Evolutionary conservation across 2,888 invertebrate species (phyloP).

Genomic region (Epinotia ramella): DNA sequence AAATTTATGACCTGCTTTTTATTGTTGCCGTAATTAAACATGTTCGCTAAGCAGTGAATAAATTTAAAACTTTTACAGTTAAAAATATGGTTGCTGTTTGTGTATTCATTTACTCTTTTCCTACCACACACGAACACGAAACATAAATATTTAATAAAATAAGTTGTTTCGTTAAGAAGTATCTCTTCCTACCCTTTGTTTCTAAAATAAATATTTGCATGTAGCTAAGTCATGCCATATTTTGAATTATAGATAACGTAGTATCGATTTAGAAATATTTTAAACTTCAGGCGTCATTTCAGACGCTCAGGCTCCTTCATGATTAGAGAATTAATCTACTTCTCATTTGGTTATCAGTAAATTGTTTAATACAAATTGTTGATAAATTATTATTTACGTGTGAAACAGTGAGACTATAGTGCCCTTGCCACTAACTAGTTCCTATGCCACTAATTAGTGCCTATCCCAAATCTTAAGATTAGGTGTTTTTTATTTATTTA

Average conservation of each 20-base stretch:
- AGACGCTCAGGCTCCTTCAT: not conserved
- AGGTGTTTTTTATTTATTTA: too few relatives aligned
- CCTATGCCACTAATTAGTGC: too few relatives aligned
- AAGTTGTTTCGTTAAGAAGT: too few relatives aligned
- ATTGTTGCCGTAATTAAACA: slow-evolving; percentile 62
- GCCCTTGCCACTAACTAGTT: too few relatives aligned
- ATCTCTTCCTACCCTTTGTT: too few relatives aligned
- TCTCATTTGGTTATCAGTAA: too few relatives aligned
- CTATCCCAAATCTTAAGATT: too few relatives aligned
- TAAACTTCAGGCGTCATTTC: not conserved
- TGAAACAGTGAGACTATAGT: too few relatives aligned
- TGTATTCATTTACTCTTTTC: slow-evolving; percentile 25
- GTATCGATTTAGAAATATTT: not conserved
- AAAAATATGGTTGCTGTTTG: slow-evolving; percentile 36
- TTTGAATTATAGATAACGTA: not conserved
- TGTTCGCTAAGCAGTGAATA: slow-evolving; percentile 55
- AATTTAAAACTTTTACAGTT: slow-evolving; percentile 50
- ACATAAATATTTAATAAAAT: too few relatives aligned
- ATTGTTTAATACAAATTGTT: not conserved
- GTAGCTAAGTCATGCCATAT: not conserved
- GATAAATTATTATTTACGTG: too few relatives aligned
- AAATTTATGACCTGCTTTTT: slow-evolving; percentile 75
- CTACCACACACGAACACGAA: too few relatives aligned
- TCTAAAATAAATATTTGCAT: not conserved
- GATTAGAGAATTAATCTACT: too few relatives aligned